A percentile compares a stretch with the other conserved stretches of the same genome.
phyloP scores from a whole-genome alignment of 2,797 vertebrate species.

The Phylloscopus collybita region DNA sequence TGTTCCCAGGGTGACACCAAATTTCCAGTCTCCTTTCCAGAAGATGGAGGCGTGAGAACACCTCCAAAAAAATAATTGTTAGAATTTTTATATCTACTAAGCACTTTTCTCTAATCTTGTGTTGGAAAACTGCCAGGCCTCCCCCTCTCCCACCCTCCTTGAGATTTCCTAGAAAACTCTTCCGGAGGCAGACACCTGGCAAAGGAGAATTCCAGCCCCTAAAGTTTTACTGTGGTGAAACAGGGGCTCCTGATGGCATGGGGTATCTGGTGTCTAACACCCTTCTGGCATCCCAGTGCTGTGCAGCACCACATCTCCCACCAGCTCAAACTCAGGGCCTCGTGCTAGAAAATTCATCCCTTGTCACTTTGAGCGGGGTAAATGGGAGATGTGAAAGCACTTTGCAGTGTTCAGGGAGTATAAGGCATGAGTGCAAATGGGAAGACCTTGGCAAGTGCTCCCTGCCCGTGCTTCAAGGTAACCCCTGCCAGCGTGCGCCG shows the following conservation, averaged over 20 bases:
- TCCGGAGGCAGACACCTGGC: constrained; percentile 36
- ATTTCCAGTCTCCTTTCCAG: constrained; percentile 51
- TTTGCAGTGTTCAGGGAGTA: background rate
- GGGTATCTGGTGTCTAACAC: background rate
- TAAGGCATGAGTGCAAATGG: background rate
- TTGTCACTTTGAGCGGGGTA: background rate
- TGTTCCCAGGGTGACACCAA: constrained; percentile 19
- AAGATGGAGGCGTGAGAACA: background rate
- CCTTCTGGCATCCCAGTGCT: background rate
- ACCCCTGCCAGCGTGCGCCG: background rate
- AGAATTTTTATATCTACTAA: constrained; percentile 17
- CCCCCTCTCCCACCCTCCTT: background rate
- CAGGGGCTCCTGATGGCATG: background rate
- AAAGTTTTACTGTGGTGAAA: background rate
- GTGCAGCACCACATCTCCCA: background rate
- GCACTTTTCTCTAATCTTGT: constrained; percentile 51
- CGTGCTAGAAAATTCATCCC: background rate
- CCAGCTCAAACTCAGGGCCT: background rate
- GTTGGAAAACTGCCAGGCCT: background rate
- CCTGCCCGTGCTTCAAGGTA: constrained; percentile 19
- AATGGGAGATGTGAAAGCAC: background rate
- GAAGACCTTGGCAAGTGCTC: background rate
- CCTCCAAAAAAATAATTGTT: constrained; percentile 1
- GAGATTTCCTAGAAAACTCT: constrained; percentile 36
- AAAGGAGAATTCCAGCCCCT: background rate